Evolutionary conservation across 2,113 vertebrate species (phyloP).

Genomic region (Orthochromis indermauri): DNA sequence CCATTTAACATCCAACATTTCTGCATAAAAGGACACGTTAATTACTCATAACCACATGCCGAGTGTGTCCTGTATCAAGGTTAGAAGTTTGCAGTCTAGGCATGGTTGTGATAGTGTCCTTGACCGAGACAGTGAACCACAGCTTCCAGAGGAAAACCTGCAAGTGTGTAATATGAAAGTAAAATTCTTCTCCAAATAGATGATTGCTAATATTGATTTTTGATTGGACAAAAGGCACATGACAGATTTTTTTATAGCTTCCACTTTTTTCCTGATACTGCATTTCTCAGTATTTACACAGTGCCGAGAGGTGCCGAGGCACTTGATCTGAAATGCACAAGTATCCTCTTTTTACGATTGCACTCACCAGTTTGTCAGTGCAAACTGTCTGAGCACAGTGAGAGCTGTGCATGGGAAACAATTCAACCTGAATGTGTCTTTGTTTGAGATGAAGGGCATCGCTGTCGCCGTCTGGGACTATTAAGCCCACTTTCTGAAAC

Average conservation of each 20-base stretch:
- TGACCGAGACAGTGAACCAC: neutral
- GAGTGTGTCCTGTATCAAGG: slow-evolving; percentile 15
- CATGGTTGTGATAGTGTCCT: neutral
- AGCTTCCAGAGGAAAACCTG: neutral
- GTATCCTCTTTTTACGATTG: neutral
- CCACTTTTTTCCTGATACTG: neutral
- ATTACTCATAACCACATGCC: slow-evolving; percentile 30
- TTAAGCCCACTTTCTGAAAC: slow-evolving; percentile 78
- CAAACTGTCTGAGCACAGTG: slow-evolving; percentile 23
- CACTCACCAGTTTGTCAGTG: slow-evolving; percentile 50
- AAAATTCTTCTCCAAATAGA: neutral
- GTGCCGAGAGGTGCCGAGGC: neutral
- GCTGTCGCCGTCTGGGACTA: slow-evolving; percentile 66
- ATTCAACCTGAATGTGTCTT: slow-evolving; percentile 77
- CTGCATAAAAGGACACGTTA: slow-evolving; percentile 11
- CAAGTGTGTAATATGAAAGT: neutral
- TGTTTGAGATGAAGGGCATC: slow-evolving; percentile 74
- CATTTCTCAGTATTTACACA: neutral
- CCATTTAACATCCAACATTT: neutral
- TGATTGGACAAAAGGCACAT: neutral
- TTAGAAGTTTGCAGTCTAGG: neutral
- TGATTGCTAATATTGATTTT: neutral
- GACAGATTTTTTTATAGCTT: neutral
- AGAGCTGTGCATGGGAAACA: slow-evolving; percentile 49
- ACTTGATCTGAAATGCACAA: slow-evolving; percentile 46